Percentiles rank a stretch among this genome's conserved stretches.
Conservation (phyloP, 2,888 invertebrate species). For the Ischnura elegans region DNA sequence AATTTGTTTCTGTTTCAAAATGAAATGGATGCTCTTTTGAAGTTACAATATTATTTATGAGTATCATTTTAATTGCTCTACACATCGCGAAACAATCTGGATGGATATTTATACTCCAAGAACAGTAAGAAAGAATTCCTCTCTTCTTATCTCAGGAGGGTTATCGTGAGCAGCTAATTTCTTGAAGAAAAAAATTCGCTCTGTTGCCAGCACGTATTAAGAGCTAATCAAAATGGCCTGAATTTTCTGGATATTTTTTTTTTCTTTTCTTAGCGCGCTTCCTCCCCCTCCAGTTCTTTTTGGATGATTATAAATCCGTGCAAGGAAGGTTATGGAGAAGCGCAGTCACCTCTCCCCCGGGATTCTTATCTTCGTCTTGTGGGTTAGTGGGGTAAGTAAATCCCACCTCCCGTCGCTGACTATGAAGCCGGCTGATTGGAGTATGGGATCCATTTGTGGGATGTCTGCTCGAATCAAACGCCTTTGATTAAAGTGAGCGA, state of each 20-base stretch:
- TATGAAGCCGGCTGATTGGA: neutral
- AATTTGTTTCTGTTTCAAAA: too few relatives aligned
- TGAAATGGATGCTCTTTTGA: too few relatives aligned
- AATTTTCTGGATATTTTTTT: neutral
- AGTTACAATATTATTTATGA: too few relatives aligned
- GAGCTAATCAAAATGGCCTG: neutral
- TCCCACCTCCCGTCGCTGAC: neutral
- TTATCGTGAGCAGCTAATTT: too few relatives aligned
- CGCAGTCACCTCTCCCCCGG: neutral
- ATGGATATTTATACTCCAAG: too few relatives aligned
- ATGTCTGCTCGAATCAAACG: neutral
- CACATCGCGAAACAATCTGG: too few relatives aligned
- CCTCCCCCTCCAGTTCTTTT: neutral
- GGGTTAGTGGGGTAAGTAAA: neutral
- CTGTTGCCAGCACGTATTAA: too few relatives aligned
- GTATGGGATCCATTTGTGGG: neutral
- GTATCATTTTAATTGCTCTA: too few relatives aligned
- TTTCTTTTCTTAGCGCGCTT: neutral
- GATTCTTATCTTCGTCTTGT: too few relatives aligned
- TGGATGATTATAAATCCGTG: neutral
- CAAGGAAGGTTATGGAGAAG: neutral
- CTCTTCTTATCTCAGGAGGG: too few relatives aligned
- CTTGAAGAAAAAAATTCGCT: too few relatives aligned
- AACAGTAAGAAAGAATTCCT: too few relatives aligned
- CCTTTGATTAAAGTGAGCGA: slow-evolving; percentile 6